Evolutionary conservation across 2,888 invertebrate species (phyloP), one percentile per base, ranked within the genome.

Genomic region (Rhingia rostrata): DNA sequence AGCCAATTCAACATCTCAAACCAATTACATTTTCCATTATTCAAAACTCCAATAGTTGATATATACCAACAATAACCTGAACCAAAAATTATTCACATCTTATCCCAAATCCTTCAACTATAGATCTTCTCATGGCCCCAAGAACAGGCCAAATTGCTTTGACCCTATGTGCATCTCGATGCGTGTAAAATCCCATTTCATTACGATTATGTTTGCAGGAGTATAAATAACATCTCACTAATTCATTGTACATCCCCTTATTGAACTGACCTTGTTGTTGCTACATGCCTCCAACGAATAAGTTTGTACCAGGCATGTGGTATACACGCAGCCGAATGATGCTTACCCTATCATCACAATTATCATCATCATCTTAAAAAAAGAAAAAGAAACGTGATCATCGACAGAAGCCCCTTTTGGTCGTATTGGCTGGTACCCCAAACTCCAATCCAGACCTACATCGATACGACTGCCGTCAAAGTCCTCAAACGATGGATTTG

Each of bases 271-370:
- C 78, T 78, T 72, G 78, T 43, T 64, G 10, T n/a, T 39, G 45
- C 45, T 45, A 45, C 45, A 61, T 37, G 14, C 37, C 45, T 4
- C 22, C n/a, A 30, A 45, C 41, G 9, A 22, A 4, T 35, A 60
- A 45, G 22, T 37, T 12, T 14, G 5, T 33, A 6, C 37, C 37
- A 22, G 9, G 35, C 35, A 30, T 45, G 22, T 10, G 7, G 22
- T 12, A 39, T 35, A n/a, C 53, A 45, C 63, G 58, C 60, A 49
- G 14, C 9, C 33, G 6, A 58, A 22, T 22, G 22, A 22, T 22
- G 22, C 2, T 43, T 58, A 47, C 69, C 74, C 81, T 66, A 72
- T 77, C 70, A 75, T 75, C 75, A 77, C 81, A 82, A 82, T 77
- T 82, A 82, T 77, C 70, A 75, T 70, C 64, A 56, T 54, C 63